A percentile compares a stretch with the other conserved stretches of the same genome.
Conservation (phyloP, 92 coral and sea anemone genomes). For the Plumapathes pennacea region DNA sequence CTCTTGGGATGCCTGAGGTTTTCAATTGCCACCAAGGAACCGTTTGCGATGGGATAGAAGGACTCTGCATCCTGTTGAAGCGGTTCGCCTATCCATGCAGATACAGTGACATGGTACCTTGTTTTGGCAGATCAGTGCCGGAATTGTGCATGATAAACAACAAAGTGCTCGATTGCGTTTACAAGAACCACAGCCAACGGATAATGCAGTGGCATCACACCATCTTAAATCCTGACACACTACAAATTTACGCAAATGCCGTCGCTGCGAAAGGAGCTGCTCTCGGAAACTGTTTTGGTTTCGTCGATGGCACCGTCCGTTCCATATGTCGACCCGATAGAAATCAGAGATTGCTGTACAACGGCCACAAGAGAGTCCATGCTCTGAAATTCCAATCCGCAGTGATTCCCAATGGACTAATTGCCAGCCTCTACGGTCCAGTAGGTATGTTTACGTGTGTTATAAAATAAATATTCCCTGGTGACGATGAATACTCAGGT, state of each 20-base stretch:
- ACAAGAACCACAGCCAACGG: slow-evolving; percentile 7
- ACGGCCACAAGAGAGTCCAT: background rate
- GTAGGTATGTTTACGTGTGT: slow-evolving; percentile 1
- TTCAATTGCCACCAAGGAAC: slow-evolving; percentile 24
- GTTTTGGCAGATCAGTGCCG: slow-evolving; percentile 37
- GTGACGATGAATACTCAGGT: too few relatives aligned
- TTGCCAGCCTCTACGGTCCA: slow-evolving; percentile 1
- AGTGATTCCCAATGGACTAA: too few relatives aligned
- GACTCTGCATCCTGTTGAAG: slow-evolving; percentile 14
- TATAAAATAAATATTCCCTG: too few relatives aligned
- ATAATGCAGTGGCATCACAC: slow-evolving; percentile 25
- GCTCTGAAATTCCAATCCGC: background rate
- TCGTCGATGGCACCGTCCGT: too few relatives aligned
- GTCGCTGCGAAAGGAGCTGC: slow-evolving; percentile 39
- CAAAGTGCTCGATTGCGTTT: slow-evolving; percentile 7
- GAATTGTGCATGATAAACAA: slow-evolving; percentile 28
- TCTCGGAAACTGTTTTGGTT: slow-evolving; percentile 31
- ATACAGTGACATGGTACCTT: slow-evolving; percentile 12
- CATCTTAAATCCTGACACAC: slow-evolving; percentile 26
- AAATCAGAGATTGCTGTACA: background rate
- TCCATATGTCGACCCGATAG: slow-evolving; percentile 6
- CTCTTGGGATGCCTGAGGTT: slow-evolving; percentile 32
- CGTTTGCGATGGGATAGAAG: slow-evolving; percentile 22
- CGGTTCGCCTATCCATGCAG: slow-evolving; percentile 27
- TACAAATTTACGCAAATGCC: slow-evolving; percentile 30